A percentile compares a stretch with the other conserved stretches of the same genome.
These are phyloP conservation scores for Gila orcuttii DNA, from an alignment of 2,113 vertebrate species.

Conservation along the genomic window DNA sequence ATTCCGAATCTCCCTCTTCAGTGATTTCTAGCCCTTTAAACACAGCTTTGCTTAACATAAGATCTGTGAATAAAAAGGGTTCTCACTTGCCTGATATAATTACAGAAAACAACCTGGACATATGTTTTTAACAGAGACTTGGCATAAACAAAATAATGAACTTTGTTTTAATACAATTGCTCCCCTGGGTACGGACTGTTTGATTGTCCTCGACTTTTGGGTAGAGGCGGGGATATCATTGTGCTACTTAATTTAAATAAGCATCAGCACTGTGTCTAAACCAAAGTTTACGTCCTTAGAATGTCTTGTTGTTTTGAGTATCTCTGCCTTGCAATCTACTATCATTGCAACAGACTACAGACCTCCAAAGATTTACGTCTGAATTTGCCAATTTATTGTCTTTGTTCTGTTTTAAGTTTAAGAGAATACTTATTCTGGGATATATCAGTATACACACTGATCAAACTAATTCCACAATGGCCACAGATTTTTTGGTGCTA, in stretches of 20 bases:
- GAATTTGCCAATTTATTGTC: not conserved
- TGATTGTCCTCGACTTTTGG: too few relatives aligned
- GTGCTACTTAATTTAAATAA: not conserved
- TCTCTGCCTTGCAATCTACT: not conserved
- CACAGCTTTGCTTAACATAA: too few relatives aligned
- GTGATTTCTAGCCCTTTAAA: too few relatives aligned
- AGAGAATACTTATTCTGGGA: not conserved
- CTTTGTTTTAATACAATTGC: too few relatives aligned
- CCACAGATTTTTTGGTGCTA: not conserved
- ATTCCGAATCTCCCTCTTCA: too few relatives aligned
- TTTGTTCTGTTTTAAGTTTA: not conserved
- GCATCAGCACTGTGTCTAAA: not conserved
- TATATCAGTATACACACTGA: not conserved
- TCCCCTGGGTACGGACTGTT: too few relatives aligned
- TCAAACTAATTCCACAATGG: not conserved
- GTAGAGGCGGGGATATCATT: too few relatives aligned
- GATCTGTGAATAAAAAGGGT: too few relatives aligned
- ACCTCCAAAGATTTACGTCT: not conserved
- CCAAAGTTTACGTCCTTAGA: not conserved
- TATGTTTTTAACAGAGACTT: too few relatives aligned
- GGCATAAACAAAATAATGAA: too few relatives aligned
- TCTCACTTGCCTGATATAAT: too few relatives aligned
- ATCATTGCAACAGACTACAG: not conserved
- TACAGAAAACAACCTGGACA: too few relatives aligned
- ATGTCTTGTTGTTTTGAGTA: not conserved